Evolutionary conservation across 2,797 vertebrate genomes (phyloP), one percentile per base, ranked within the genome.

Genomic region (Miichthys miiuy): DNA sequence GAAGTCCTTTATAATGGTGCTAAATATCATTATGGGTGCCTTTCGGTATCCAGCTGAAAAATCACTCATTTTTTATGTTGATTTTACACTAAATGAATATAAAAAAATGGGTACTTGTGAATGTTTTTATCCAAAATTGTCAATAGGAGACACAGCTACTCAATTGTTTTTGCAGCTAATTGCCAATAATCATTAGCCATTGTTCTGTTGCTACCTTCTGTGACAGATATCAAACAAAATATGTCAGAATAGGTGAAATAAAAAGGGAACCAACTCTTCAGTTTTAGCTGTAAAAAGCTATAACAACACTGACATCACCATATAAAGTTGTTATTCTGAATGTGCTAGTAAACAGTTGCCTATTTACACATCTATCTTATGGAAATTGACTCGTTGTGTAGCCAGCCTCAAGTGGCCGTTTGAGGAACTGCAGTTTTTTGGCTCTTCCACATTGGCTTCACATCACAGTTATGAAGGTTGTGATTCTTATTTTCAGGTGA

Each of bases 21-120:
- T 67, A 21, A 70, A 73, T 71, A 65, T 58, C 41, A 51, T 78
- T 62, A 75, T 5, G 1, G 5, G 1, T 7, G 34, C 11, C 30
- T 50, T 84, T 73, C 38, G 17, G n/a, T 61, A 25, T 74, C 25
- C 12, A 68, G 75, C 23, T 58, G 42, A 63, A 61, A 66, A 25
- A 48, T 34, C 12, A 34, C 44, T 18, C 0, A 30, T 5, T 52
- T 23, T 30, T 60, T 27, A 62, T 47, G 30, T 17, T 46, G 11
- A 56, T 70, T 69, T 60, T 30, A 54, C 10, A 68, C 38, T 44
- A 9, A 42, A 42, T 55, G 0, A 69, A 55, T 47, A 51, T n/a
- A 5, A 44, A 52, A 52, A 52, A 46, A 11, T 21, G 8, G 17
- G 2, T 25, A 12, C 18, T 52, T 13, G 2, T 47, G 7, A 12